Evolutionary conservation across 2,888 invertebrate genomes (phyloP).

Genomic region (Ophion slaviceki): DNA sequence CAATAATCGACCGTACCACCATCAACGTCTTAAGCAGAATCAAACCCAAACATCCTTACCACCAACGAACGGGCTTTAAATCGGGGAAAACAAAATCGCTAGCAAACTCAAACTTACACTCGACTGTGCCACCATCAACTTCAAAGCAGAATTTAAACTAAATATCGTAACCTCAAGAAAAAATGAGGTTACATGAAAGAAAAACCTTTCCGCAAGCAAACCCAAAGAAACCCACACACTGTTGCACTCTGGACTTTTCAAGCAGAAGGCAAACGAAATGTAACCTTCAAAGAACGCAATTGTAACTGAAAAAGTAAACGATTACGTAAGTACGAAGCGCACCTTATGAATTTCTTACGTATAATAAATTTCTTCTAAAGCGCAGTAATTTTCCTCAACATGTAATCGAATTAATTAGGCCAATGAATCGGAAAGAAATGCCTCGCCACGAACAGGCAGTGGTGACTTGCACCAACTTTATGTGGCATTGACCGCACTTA

Average conservation of each 20-base stretch:
- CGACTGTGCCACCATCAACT: not conserved
- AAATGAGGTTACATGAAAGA: not conserved
- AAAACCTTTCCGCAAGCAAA: not conserved
- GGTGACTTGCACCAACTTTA: constrained; percentile 63
- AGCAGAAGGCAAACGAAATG: not conserved
- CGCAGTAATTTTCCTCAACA: constrained; percentile 32
- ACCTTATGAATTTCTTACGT: constrained; percentile 42
- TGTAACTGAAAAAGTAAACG: constrained; percentile 45
- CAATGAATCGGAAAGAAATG: constrained; percentile 45
- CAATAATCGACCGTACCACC: not conserved
- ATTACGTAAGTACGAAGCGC: not conserved
- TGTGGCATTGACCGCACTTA: constrained; percentile 40
- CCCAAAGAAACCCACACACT: not conserved
- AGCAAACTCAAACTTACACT: not conserved
- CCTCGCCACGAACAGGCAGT: constrained; percentile 41
- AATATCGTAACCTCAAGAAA: not conserved
- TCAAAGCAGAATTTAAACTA: not conserved
- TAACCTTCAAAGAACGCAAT: constrained; percentile 25
- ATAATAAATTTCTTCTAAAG: constrained; percentile 20
- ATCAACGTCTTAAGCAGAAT: not conserved
- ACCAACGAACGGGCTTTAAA: not conserved
- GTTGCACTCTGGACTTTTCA: not conserved
- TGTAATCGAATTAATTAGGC: constrained; percentile 62
- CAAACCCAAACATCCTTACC: not conserved
- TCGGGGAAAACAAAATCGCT: not conserved